phyloP scores from a whole-genome alignment of 1,140 invertebrate genomes.

The Cyphomyrmex costatus region DNA sequence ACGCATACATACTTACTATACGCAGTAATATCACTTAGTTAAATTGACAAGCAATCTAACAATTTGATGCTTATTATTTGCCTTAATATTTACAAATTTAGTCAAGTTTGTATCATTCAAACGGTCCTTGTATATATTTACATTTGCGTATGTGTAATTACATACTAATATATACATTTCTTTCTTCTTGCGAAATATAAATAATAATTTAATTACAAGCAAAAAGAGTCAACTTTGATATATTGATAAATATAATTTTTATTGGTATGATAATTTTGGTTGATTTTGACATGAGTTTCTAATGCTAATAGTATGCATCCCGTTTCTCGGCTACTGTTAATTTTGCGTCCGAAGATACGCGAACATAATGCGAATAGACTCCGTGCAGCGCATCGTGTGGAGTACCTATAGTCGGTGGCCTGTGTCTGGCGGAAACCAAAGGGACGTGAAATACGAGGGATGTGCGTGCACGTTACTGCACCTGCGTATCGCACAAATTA shows the following conservation, averaged over 20 bases:
- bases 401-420: slow-evolving; percentile 22
- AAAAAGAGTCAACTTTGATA: neutral
- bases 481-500: slow-evolving; percentile 56
- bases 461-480: slow-evolving; percentile 52
- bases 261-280: neutral
- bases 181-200: neutral
- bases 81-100: too few relatives aligned
- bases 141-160: neutral
- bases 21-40: too few relatives aligned
- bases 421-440: slow-evolving; percentile 50
- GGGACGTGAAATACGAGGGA: slow-evolving; percentile 51
- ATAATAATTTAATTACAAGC: slow-evolving; percentile 1
- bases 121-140: neutral
- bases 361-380: slow-evolving; percentile 55
- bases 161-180: neutral
- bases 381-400: slow-evolving; percentile 21
- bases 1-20: too few relatives aligned
- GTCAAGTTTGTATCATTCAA: too few relatives aligned
- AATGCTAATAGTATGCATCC: neutral
- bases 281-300: neutral
- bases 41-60: too few relatives aligned
- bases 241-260: neutral
- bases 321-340: slow-evolving; percentile 37
- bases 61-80: too few relatives aligned
- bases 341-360: slow-evolving; percentile 40